Base-by-base conservation (phyloP, 2,888 invertebrate species). In the Stenodema calcarata region DNA sequence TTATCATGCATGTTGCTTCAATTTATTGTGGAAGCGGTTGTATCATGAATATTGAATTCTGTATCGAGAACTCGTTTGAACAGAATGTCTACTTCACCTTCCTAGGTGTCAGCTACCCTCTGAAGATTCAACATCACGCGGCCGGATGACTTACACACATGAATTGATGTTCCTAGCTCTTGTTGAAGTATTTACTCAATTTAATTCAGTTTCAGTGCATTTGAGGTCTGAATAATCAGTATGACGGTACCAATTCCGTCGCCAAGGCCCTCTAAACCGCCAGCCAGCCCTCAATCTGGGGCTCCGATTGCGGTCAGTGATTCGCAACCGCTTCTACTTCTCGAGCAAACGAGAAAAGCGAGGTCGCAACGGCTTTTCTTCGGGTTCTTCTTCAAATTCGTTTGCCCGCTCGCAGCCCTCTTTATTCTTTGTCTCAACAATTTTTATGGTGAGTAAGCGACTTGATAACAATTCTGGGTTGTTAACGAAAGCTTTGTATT, bases 381-480 rank as follows among this genome's bases (percentile, higher is more conserved):
- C 42, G 82, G 82, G 6, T 82, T 82, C n/a, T 82, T 82, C 82
- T 28, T 82, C 41, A 82, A 82, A 14, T 82, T 82, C 42, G 42
- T 82, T 16, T 82, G 82, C 70, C 82, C 82, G 9, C 44, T 82
- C 1, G 9, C 35, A 16, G 82, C 82, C 3, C 70, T 82, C 11
- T 82, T 82, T 27, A 69, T 82, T 23, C 82, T 82, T 16, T 82
- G 82, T 41, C 14, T 70, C 69, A 82, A 41, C 70, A 41, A 42
- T 9, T 35, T 30, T 16, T 62, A 70, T 41, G 78, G 78, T 78
- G 42, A 54, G 54, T 6, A 9, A 54, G 2, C 4, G 9, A 23
- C 9, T 54, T 54, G 4, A 47, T 47, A 14, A 14, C 47, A 14
- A 47, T 47, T 11, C 14, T 14, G 12, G 47, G 14, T n/a, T n/a